Percentiles rank a stretch among this genome's conserved stretches.
These are phyloP conservation scores for Sapayoa aenigma DNA, from an alignment of 2,113 vertebrate species.

Conservation along the genomic window DNA sequence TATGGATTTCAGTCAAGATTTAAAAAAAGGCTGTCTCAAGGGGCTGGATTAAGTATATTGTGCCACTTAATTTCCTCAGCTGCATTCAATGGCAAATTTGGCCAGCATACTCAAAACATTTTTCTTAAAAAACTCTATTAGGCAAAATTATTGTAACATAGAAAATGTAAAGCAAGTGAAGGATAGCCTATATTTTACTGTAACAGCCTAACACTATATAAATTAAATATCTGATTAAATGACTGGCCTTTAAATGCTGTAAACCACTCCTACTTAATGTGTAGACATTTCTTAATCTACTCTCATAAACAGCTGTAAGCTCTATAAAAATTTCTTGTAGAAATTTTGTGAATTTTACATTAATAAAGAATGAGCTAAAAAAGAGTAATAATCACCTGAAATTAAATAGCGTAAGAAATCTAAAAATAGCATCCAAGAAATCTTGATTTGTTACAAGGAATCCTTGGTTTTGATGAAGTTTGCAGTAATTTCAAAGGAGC, in stretches of 20 bases:
- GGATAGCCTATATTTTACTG: not conserved
- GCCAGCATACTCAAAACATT: not conserved
- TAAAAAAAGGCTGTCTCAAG: constrained; percentile 54
- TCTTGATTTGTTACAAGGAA: not conserved
- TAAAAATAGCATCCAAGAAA: too few species aligned
- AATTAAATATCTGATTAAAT: not conserved
- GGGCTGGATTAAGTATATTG: constrained; percentile 6
- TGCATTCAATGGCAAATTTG: constrained; percentile 13
- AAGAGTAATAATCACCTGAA: not conserved
- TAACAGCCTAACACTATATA: not conserved
- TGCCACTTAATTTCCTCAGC: constrained; percentile 51
- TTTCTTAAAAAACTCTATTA: not conserved
- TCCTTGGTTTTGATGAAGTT: not conserved
- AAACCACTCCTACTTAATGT: not conserved
- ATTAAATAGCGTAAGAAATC: not conserved
- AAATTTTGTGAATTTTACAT: not conserved
- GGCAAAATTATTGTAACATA: not conserved
- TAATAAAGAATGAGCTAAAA: not conserved
- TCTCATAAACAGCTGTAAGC: not conserved
- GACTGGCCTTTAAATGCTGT: not conserved
- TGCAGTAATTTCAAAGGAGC: not conserved
- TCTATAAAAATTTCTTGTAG: not conserved
- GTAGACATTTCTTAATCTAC: not conserved
- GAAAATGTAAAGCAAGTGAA: not conserved
- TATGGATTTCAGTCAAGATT: constrained; percentile 50